These are phyloP conservation scores for Tetranychus urticae DNA, from an alignment of 1,140 invertebrate genomes.

Conservation along the genomic window DNA sequence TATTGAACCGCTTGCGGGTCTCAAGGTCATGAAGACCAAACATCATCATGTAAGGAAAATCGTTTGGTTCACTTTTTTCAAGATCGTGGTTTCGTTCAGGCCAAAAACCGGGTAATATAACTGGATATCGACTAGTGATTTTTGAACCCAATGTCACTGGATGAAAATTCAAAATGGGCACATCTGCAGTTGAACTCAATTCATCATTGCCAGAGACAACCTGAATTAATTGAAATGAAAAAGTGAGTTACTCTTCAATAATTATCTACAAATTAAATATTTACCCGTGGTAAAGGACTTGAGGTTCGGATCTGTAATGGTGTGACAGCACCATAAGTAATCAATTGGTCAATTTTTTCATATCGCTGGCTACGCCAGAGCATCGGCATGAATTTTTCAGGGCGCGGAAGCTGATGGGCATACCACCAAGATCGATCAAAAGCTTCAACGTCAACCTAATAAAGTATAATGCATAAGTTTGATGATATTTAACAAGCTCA, in stretches of 20 bases:
- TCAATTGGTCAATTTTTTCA: neutral
- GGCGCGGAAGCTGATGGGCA: neutral
- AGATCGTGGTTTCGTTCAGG: neutral
- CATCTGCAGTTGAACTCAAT: slow-evolving; percentile 6
- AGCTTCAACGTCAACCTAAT: neutral
- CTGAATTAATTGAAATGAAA: slow-evolving; percentile 2
- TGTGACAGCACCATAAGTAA: neutral
- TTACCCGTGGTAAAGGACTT: neutral
- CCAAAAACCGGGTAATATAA: slow-evolving; percentile 7
- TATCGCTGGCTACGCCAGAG: neutral
- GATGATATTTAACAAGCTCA: too few relatives aligned
- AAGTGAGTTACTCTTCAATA: neutral
- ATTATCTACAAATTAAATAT: slow-evolving; percentile 1
- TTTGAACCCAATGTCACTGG: slow-evolving; percentile 2
- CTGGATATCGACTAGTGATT: neutral
- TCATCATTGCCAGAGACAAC: slow-evolving; percentile 5
- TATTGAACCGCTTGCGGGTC: slow-evolving; percentile 56
- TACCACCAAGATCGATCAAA: neutral
- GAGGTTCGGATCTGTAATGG: neutral
- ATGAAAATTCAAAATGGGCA: neutral
- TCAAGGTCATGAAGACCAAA: neutral
- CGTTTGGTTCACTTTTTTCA: neutral
- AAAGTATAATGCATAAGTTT: too few relatives aligned
- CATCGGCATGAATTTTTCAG: neutral
- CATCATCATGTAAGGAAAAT: slow-evolving; percentile 8